Conservation (phyloP, 2,113 vertebrate genomes). For the Urocynchramus pylzowi region DNA sequence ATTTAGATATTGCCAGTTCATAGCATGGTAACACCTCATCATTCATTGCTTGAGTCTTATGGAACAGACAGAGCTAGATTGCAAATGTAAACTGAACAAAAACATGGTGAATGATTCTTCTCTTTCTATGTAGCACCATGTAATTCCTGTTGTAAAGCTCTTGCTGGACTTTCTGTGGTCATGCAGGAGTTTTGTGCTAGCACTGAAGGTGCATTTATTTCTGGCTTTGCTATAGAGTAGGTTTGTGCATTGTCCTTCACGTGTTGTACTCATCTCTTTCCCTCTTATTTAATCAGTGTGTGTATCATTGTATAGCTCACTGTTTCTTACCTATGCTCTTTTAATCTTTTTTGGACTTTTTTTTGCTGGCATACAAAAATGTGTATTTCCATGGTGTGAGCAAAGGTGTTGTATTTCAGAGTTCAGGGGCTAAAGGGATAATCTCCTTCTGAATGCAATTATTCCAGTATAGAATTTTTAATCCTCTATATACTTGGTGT, state of each 20-base stretch:
- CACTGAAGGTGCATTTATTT: neutral
- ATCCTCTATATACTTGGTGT: neutral
- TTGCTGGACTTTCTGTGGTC: neutral
- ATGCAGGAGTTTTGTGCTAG: neutral
- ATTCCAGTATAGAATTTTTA: neutral
- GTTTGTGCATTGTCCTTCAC: neutral
- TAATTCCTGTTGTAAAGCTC: neutral
- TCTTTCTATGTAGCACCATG: neutral
- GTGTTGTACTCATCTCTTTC: neutral
- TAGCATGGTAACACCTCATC: neutral
- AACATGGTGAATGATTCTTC: neutral
- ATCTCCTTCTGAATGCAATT: neutral
- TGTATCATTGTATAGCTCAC: neutral
- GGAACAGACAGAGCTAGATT: neutral
- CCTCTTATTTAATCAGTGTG: neutral
- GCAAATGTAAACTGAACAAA: neutral
- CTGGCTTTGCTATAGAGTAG: neutral
- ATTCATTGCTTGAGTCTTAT: neutral
- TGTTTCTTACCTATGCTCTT: neutral
- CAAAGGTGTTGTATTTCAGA: neutral
- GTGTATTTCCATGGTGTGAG: neutral
- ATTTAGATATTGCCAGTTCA: neutral
- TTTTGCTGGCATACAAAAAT: neutral
- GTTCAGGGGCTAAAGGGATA: neutral
- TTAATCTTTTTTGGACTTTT: neutral